Base-by-base conservation (phyloP, 2,797 vertebrate genomes). In the Coregonus ussuriensis region DNA sequence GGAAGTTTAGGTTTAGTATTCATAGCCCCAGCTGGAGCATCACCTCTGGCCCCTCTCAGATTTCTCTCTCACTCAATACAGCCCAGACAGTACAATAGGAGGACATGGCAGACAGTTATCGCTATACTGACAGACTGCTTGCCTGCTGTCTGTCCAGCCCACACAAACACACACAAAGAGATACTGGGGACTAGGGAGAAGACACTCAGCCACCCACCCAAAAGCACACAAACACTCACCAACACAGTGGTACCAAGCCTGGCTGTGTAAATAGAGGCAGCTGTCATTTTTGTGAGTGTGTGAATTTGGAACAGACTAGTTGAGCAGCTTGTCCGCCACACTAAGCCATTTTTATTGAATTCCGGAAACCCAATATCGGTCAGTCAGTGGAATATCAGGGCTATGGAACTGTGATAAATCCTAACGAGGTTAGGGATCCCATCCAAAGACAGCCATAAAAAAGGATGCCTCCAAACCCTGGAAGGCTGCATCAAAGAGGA, bases 41-140 rank as follows among this genome's bases (percentile, higher is more conserved):
- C 83, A 90, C 84, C 85, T 84, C 79, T 83, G 80, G 77, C 80
- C 85, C 80, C 78, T 76, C 83, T 85, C 77, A 69, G 79, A 85
- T 87, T 82, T 78, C 80, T 85, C 85, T 85, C 59, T 85, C 84
- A 88, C 82, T 89, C 84, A 88, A 89, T 81, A 84, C 80, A 86
- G 83, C 85, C 83, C 82, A 83, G 81, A 82, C 76, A 84, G 79
- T 82, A 90, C 88, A 91, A 91, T 83, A 54, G 80, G 82, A 88
- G 78, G 87, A 75, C 85, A 87, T 87, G 74, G 86, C 87, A 91
- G 87, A 82, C 85, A 78, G 85, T 84, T 83, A 79, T 79, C 63
- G 68, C 87, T 84, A 86, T 83, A 81, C 77, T 85, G 87, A 89
- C 87, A 89, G 88, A 85, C 85, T 81, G 85, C 83, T 84, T 78